Evolutionary conservation across 2,797 vertebrate genomes (phyloP), one percentile per base, ranked within the genome.

Genomic region (Catamblyrhynchus diadema): DNA sequence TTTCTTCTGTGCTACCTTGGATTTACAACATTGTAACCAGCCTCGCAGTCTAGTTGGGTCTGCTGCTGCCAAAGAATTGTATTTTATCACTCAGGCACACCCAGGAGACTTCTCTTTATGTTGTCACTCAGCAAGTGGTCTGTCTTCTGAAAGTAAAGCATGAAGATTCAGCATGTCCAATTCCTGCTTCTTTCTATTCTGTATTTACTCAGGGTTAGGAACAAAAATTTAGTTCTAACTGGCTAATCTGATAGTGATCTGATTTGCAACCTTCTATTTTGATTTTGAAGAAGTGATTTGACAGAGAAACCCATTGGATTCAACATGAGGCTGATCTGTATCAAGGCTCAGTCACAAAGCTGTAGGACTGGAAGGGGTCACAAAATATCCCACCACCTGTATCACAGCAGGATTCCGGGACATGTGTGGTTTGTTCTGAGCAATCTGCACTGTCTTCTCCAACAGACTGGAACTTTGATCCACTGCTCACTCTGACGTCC

Each of bases 51-150:
- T 89, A 89, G 56, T 54, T 87, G 45, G 16, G 25, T 73, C 24
- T 86, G 48, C 35, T 84, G 60, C 62, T 92, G 86, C 89, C 93
- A 93, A 87, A 25, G 59, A 84, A 82, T 91, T 92, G 79, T 87
- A 48, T 89, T 96, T 87, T 89, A 57, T 82, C 64, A 78, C 61
- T 65, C 75, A 86, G 54, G 56, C 90, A 88, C 72, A 48, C 84
- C 65, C 48, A 81, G 37, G 57, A 92, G 67, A 74, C 13, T 54
- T 81, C 62, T 57, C 15, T 83, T 61, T 75, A 32, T 24, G 1
- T 81, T 88, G 78, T 86, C 57, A 81, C 32, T 25, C 56, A 89
- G 64, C 33, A 87, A 86, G 12, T 12, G 6, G 33, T 69, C 51
- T 85, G 1, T 89, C 84, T 80, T 85, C 78, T 87, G 69, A 85